Evolutionary conservation across 2,113 vertebrate genomes (phyloP), one percentile per base, ranked within the genome.

Genomic region (Felis chaus): DNA sequence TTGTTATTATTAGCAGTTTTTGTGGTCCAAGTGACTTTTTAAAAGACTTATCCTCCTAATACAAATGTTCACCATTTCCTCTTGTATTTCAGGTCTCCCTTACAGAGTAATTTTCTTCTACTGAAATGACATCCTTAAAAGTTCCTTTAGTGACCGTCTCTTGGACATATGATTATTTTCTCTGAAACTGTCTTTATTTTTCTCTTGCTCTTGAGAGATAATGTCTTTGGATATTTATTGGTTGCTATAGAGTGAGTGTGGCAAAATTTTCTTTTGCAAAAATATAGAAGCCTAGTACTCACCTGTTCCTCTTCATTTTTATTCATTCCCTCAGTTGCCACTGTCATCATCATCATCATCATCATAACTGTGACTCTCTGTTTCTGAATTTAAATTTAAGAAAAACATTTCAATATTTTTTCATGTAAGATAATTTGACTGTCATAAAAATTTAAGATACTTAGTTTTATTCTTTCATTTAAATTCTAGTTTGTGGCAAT

Each of bases 371-470:
- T 61, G 48, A 7, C 25, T 86, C 12, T 82, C 19, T 69, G 19
- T 63, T 57, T 71, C n/a, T 95, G 48, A 87, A 95, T 80, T 68
- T 61, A 82, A 84, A 82, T 33, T 53, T 89, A 69, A 94, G 5
- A 14, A 95, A 91, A 69, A 2, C 5, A 57, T 78, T 93, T 91
- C 33, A n/a, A 5, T 61, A 65, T 1, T 88, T 83, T 63, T 82
- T 80, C 11, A 76, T n/a, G 5, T 53, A 65, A 48, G n/a, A 80
- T n/a, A 66, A 89, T 81, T 57, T 39, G 55, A 69, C 65, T 90
- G 50, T 39, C 65, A 74, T 79, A 31, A 87, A 93, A 94, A 76
- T 63, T 33, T 55, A 83, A 15, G 4, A 36, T 57, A 84, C 74
- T 81, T 89, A 92, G 79, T 83, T 93, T 89, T 79, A 87, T 29